A percentile compares a stretch with the other conserved stretches of the same genome.
These are phyloP conservation scores for Acleris emargana DNA, from an alignment of 2,888 invertebrate species.

Conservation along the genomic window DNA sequence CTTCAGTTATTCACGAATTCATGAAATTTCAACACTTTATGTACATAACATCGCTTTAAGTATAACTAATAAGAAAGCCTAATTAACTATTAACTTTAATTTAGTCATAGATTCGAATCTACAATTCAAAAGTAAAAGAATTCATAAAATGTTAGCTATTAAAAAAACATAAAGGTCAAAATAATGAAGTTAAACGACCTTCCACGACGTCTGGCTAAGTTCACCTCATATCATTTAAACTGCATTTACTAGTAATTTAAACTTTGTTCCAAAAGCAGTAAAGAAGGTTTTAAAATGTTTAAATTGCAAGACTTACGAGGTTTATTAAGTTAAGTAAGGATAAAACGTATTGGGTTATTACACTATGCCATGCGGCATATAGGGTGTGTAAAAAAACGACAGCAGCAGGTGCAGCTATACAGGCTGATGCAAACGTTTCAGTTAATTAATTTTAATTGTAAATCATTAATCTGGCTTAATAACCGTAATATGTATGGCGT, in stretches of 20 bases:
- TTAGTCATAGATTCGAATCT: constrained; percentile 18
- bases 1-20: too few relatives aligned
- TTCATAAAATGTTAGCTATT: constrained; percentile 19
- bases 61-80: background rate
- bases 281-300: background rate
- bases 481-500: constrained; percentile 7
- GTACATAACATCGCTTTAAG: background rate
- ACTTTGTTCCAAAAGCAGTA: background rate
- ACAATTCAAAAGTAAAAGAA: constrained; percentile 7
- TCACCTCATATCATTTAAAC: background rate
- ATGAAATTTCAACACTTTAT: background rate
- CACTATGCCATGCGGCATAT: constrained; percentile 54
- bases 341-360: constrained; percentile 53
- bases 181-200: constrained; percentile 62
- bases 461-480: constrained; percentile 23
- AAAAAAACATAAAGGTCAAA: constrained; percentile 50
- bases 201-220: constrained; percentile 51
- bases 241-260: background rate
- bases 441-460: constrained; percentile 37
- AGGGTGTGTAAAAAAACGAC: constrained; percentile 58
- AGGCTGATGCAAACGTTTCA: constrained; percentile 50
- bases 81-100: constrained; percentile 17
- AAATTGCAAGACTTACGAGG: constrained; percentile 1
- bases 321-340: background rate
- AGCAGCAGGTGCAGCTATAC: constrained; percentile 66